Conservation (phyloP, 2,113 vertebrate species). For the Pelecanoides urinatrix region DNA sequence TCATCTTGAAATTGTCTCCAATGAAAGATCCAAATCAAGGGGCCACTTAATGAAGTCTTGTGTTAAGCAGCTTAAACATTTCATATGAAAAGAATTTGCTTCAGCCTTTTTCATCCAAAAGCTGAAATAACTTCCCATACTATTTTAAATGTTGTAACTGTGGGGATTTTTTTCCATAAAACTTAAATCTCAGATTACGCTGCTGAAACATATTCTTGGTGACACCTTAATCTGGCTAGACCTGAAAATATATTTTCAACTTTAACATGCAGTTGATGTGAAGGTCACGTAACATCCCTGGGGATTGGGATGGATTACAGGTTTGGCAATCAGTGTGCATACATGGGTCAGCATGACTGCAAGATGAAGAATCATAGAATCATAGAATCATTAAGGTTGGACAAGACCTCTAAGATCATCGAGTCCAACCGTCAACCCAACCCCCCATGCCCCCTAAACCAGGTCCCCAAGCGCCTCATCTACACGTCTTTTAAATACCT, state of each 20-base stretch:
- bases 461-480: no score
- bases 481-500: no score
- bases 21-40: neutral
- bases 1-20: neutral
- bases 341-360: accelerated
- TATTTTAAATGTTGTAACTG: neutral
- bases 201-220: neutral
- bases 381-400: no score
- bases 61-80: neutral
- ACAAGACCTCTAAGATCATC: no score
- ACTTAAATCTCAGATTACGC: neutral
- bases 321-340: no score
- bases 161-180: neutral
- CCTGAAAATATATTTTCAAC: neutral
- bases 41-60: neutral
- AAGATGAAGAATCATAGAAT: neutral
- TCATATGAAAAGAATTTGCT: neutral
- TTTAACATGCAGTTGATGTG: neutral
- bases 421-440: no score
- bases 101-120: neutral
- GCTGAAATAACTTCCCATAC: neutral
- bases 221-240: neutral
- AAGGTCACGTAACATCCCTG: neutral
- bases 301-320: neutral
- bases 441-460: no score